Base-by-base conservation (phyloP, 2,113 vertebrate genomes). In the Sinosuthora webbiana region DNA sequence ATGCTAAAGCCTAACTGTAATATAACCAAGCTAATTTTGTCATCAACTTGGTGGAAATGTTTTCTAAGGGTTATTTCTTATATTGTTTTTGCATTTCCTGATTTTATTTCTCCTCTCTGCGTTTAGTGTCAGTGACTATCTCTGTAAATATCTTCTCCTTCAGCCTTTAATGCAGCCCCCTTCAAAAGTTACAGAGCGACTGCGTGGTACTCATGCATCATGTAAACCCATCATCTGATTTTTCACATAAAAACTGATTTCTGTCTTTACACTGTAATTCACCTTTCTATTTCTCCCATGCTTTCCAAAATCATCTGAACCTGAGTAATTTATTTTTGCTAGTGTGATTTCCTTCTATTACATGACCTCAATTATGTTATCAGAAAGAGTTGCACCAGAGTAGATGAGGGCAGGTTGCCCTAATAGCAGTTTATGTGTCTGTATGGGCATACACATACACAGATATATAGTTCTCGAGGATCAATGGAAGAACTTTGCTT, bases 231-330 rank as follows among this genome's bases (percentile, higher is more conserved):
- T 67, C 24, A 71, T 83, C 42, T 91, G 71, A 91, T 69, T 94
- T 96, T 95, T 92, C 76, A 92, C 1, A 6, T 82, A 69, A 95
- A 89, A 93, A 49, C 53, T 57, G 56, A 75, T 92, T 91, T 89
- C 76, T 87, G 65, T 79, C 91, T 71, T 92, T 93, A 47, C 28
- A 17, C 35, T 81, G 9, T 76, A 84, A 76, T 76, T 89, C 80
- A 62, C 80, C 70, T 84, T 70, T 84, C 71, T 83, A 8, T 93
- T 96, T 92, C 47, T 91, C 33, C 49, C 24, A 85, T 89, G 30
- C 64, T 87, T 90, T 92, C 70, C 79, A 71, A 88, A 96, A 92
- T 88, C 47, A 81, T 78, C 71, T 83, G 75, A 81, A 47, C 68
- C 71, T 50, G 68, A 95, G 60, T 81, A 5, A 90, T 92, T 69